Evolutionary conservation across 2,797 vertebrate species (phyloP).

Genomic region (Lepilemur ruficaudatus): DNA sequence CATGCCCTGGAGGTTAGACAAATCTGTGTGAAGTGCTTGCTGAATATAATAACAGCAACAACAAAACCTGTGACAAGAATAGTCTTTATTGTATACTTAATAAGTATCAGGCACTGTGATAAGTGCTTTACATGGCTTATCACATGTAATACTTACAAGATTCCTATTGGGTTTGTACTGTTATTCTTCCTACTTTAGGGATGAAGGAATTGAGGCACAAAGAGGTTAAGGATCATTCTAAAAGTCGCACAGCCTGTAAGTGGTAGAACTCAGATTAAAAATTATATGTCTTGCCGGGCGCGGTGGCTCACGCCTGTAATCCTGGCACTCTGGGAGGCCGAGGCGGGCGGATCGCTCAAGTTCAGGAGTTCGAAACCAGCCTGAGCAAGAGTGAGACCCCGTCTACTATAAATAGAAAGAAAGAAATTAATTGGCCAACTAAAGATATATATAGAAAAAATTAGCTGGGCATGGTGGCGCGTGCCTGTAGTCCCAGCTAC

Average conservation of each 20-base stretch:
- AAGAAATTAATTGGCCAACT: too few relatives aligned
- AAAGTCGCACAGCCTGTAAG: not conserved
- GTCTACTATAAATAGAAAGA: too few relatives aligned
- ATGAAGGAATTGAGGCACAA: not conserved
- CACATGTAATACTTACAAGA: not conserved
- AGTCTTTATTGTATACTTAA: not conserved
- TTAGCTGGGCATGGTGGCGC: too few relatives aligned
- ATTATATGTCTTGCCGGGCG: too few relatives aligned
- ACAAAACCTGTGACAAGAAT: not conserved
- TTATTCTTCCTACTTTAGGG: not conserved
- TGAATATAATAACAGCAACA: not conserved
- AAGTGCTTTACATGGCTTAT: not conserved
- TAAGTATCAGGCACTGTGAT: not conserved
- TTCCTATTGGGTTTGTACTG: not conserved
- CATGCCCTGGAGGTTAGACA: not conserved
- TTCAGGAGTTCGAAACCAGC: too few relatives aligned
- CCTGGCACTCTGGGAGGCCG: too few relatives aligned
- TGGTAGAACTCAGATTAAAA: not conserved
- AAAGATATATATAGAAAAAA: too few relatives aligned
- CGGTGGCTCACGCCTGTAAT: too few relatives aligned
- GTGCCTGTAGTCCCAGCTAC: too few relatives aligned
- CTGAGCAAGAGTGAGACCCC: too few relatives aligned
- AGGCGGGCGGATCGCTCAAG: too few relatives aligned
- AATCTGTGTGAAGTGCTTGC: not conserved
- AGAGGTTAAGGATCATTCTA: not conserved